Evolutionary conservation across 2,797 vertebrate genomes (phyloP).

Genomic region (Leptodactylus fallax): DNA sequence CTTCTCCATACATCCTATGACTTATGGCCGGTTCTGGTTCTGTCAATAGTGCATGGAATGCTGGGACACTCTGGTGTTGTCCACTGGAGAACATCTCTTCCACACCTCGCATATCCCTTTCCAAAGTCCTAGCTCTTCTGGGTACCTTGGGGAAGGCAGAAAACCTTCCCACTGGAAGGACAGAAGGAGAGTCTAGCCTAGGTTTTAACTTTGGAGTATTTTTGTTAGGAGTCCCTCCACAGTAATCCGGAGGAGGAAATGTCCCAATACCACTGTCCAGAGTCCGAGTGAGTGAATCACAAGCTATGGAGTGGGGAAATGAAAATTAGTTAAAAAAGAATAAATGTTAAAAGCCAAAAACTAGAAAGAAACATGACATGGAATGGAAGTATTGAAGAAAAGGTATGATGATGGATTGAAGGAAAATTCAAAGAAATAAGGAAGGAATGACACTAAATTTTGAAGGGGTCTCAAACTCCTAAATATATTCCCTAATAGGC

Average conservation of each 20-base stretch:
- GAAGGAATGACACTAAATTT: neutral
- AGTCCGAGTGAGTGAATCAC: slow-evolving; percentile 91
- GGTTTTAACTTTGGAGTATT: slow-evolving; percentile 84
- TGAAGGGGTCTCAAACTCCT: neutral
- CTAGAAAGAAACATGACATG: neutral
- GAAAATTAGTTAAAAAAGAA: slow-evolving; percentile 9
- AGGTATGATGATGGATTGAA: neutral
- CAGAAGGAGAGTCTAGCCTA: slow-evolving; percentile 80
- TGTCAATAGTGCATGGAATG: slow-evolving; percentile 78
- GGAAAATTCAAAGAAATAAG: neutral
- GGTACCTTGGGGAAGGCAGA: slow-evolving; percentile 79
- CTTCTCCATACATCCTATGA: slow-evolving; percentile 77
- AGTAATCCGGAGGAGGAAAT: slow-evolving; percentile 92
- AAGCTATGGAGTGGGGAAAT: slow-evolving; percentile 72
- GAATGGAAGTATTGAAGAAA: neutral
- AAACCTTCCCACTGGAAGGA: slow-evolving; percentile 77
- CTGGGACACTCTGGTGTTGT: slow-evolving; percentile 79
- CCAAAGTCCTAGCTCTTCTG: slow-evolving; percentile 90
- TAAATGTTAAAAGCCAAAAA: slow-evolving; percentile 12
- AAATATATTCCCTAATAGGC: neutral
- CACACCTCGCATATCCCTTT: slow-evolving; percentile 85
- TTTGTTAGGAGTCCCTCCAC: slow-evolving; percentile 82
- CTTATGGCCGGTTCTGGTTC: slow-evolving; percentile 65
- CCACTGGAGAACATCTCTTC: slow-evolving; percentile 81
- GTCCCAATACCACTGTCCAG: slow-evolving; percentile 97